Evolutionary conservation across 2,888 invertebrate genomes (phyloP).

Genomic region (Harpagoxenus sublaevis): DNA sequence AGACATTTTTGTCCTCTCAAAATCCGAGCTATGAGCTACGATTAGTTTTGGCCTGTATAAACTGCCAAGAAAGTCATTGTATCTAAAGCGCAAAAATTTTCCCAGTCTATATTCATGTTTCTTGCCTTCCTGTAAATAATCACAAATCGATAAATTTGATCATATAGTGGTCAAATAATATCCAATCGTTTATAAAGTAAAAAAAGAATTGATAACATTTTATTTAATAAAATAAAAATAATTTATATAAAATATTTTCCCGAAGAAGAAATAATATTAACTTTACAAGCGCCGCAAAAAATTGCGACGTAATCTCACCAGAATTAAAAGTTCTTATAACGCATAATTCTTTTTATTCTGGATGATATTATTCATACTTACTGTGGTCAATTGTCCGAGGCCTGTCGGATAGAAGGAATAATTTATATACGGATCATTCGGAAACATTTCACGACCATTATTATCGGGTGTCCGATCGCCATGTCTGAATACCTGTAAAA

Average conservation of each 20-base stretch:
- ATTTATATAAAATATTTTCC: not conserved
- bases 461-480: slow-evolving; percentile 91
- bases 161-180: slow-evolving; percentile 1
- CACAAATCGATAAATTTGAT: not conserved
- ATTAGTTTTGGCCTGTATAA: slow-evolving; percentile 85
- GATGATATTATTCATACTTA: slow-evolving; percentile 82
- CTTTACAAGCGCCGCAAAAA: not conserved
- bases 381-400: slow-evolving; percentile 89
- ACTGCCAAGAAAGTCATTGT: slow-evolving; percentile 86
- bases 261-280: not conserved
- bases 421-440: slow-evolving; percentile 87
- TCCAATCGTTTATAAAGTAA: not conserved
- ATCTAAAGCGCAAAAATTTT: slow-evolving; percentile 86
- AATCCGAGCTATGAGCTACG: slow-evolving; percentile 89
- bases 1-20: slow-evolving; percentile 92
- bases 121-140: slow-evolving; percentile 87
- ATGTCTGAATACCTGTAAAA: slow-evolving; percentile 89
- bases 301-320: not conserved
- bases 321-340: not conserved
- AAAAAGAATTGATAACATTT: not conserved
- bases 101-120: slow-evolving; percentile 87
- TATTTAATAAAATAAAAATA: not conserved
- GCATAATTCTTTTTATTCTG: not conserved
- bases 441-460: slow-evolving; percentile 87
- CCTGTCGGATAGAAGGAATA: slow-evolving; percentile 89